Conservation (phyloP, 2,113 vertebrate species). For the Aldabrachelys gigantea region DNA sequence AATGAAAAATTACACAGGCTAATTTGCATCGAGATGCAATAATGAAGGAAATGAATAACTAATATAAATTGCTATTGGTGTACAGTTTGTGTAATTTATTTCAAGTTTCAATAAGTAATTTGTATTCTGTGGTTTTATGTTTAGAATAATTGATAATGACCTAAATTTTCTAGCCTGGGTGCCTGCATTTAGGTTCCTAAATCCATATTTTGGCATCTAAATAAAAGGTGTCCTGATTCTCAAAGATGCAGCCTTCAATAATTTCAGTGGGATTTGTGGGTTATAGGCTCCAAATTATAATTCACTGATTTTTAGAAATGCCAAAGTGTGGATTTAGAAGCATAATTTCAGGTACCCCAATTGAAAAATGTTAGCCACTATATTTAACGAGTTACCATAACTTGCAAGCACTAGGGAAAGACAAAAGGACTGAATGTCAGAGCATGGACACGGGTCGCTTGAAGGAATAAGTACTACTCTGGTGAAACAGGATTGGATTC, state of each 20-base stretch:
- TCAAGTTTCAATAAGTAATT: not conserved
- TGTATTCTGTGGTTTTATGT: not conserved
- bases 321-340: not conserved
- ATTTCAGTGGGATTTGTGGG: not conserved
- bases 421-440: not conserved
- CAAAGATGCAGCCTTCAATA: not conserved
- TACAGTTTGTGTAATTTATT: not conserved
- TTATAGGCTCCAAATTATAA: not conserved
- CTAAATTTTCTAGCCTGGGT: not conserved
- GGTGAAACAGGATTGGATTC: not conserved
- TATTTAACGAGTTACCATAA: not conserved
- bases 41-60: not conserved
- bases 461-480: not conserved
- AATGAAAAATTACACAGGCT: not conserved
- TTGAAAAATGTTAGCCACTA: not conserved
- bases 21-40: accelerated
- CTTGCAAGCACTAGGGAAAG: not conserved
- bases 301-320: too few relatives aligned
- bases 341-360: not conserved
- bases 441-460: not conserved
- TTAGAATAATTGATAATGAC: not conserved
- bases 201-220: not conserved
- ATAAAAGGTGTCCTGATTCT: not conserved
- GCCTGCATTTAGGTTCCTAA: not conserved
- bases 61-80: not conserved